Conservation (phyloP, 2,888 invertebrate species). For the Lycocerus yunnanus region DNA sequence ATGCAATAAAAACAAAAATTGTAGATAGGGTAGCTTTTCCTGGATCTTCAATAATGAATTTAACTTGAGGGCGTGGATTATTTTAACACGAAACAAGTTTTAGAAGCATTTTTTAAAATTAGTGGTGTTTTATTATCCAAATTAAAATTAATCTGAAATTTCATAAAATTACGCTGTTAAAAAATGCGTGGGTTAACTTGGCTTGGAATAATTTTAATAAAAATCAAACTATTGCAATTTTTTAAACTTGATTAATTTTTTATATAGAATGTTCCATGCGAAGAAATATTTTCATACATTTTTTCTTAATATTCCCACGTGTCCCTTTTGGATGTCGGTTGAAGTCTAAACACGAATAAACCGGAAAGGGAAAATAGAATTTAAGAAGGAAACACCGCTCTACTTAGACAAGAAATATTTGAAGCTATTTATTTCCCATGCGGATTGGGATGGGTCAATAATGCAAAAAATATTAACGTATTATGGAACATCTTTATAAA, state of each 20-base stretch:
- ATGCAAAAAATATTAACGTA: background rate
- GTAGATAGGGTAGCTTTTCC: constrained; percentile 2
- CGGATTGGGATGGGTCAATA: constrained; percentile 3
- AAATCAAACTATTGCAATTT: background rate
- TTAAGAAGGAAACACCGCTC: constrained; percentile 10
- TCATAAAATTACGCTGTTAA: background rate
- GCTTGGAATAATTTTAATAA: background rate
- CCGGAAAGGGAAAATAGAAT: constrained; percentile 7
- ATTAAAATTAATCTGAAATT: background rate
- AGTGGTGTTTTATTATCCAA: background rate
- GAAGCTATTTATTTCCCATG: constrained; percentile 15
- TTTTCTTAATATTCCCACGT: constrained; percentile 26
- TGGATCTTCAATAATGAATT: constrained; percentile 14
- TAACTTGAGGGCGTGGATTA: constrained; percentile 2
- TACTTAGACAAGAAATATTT: constrained; percentile 8
- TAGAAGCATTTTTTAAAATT: background rate
- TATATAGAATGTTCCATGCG: background rate
- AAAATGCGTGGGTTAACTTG: background rate
- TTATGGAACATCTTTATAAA: background rate
- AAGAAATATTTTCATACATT: constrained; percentile 24
- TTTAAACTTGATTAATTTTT: background rate
- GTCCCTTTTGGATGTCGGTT: constrained; percentile 22
- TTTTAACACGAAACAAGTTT: background rate
- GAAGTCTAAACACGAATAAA: constrained; percentile 8
- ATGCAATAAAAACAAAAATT: constrained; percentile 22